Evolutionary conservation across 2,888 invertebrate species (phyloP).

Genomic region (Callyntrura guangdongensis): DNA sequence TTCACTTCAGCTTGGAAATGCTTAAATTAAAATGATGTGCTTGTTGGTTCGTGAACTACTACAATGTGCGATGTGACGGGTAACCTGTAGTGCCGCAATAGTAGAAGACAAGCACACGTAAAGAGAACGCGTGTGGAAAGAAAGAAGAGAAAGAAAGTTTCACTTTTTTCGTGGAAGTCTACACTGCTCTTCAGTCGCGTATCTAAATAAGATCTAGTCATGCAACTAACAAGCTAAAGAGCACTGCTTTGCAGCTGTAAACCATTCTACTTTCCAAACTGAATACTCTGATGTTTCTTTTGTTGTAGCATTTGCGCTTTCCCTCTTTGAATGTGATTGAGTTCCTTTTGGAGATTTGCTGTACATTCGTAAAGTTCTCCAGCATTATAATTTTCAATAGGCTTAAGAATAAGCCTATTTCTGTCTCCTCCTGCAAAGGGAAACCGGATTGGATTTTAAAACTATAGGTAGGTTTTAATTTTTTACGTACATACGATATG

Average conservation of each 20-base stretch:
- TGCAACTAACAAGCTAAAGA: conserved; percentile 43
- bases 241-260: neutral
- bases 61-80: neutral
- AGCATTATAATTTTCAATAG: too few relatives aligned
- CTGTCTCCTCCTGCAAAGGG: too few relatives aligned
- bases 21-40: conserved; percentile 45
- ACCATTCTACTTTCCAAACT: neutral
- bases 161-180: neutral
- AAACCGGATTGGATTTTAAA: too few relatives aligned
- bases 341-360: too few relatives aligned
- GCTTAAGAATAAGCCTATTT: too few relatives aligned
- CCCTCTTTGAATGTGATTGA: too few relatives aligned
- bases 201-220: conserved; percentile 78
- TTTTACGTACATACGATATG: too few relatives aligned
- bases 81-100: neutral
- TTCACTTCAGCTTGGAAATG: conserved; percentile 51
- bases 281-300: neutral
- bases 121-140: neutral
- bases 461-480: too few relatives aligned
- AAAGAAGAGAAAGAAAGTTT: conserved; percentile 15
- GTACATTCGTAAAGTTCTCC: too few relatives aligned
- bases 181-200: neutral
- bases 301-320: too few relatives aligned
- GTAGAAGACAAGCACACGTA: neutral
- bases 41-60: neutral